Evolutionary conservation across 2,888 invertebrate species (phyloP).

Genomic region (Drosophila austrosaltans): DNA sequence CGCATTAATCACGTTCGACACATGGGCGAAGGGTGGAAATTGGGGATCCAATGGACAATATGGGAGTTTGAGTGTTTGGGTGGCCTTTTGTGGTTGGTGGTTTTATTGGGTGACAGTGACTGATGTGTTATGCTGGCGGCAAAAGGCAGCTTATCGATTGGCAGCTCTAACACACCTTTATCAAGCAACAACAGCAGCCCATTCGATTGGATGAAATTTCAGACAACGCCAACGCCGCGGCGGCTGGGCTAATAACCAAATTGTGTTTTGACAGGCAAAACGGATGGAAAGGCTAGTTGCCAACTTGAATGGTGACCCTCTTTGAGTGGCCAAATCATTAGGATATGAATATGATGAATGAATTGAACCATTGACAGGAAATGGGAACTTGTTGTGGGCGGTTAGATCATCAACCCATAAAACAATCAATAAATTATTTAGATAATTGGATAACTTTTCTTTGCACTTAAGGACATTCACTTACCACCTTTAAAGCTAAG

Average conservation of each 20-base stretch:
- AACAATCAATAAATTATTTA: not conserved
- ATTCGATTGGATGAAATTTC: constrained; percentile 73
- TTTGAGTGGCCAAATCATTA: constrained; percentile 50
- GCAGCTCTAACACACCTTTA: constrained; percentile 78
- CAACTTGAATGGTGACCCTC: constrained; percentile 37
- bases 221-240: constrained; percentile 48
- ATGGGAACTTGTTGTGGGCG: not conserved
- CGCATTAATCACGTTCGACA: constrained; percentile 82
- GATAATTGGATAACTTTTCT: constrained; percentile 1
- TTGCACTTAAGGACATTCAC: no score
- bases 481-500: no score
- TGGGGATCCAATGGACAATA: constrained; percentile 11
- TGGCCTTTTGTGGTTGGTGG: constrained; percentile 65
- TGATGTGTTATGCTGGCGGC: constrained; percentile 81
- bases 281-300: constrained; percentile 15
- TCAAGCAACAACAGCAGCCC: constrained; percentile 59
- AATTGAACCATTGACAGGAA: constrained; percentile 24
- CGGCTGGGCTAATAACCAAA: constrained; percentile 67
- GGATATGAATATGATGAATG: constrained; percentile 65
- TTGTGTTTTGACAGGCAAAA: constrained; percentile 70
- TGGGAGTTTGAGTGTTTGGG: constrained; percentile 22
- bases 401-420: no score
- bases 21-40: constrained; percentile 29
- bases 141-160: constrained; percentile 76
- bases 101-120: constrained; percentile 79